Conservation (phyloP, 2,797 vertebrate species). For the Xenops minutus region DNA sequence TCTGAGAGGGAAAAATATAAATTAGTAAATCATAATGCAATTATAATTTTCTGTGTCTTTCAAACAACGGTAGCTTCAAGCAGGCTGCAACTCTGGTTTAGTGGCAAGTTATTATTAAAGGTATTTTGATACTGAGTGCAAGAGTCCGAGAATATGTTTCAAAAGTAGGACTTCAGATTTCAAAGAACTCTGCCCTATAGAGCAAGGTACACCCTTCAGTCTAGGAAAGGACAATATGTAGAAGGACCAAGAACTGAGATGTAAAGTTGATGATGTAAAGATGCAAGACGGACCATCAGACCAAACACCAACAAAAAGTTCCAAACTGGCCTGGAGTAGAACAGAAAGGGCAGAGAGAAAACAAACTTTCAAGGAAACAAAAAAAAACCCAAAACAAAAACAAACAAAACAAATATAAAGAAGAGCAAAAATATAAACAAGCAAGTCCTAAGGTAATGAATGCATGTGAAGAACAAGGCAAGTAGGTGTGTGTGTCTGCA, state of each 20-base stretch:
- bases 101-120: neutral
- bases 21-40: neutral
- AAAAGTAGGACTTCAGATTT: neutral
- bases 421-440: conserved; percentile 14
- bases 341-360: too few relatives aligned
- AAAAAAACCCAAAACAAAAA: neutral
- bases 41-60: neutral
- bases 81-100: neutral
- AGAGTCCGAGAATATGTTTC: neutral
- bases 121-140: neutral
- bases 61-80: neutral
- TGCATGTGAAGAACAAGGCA: neutral
- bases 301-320: too few relatives aligned
- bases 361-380: neutral
- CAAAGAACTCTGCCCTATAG: neutral
- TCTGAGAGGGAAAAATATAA: neutral
- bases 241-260: conserved; percentile 20
- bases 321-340: too few relatives aligned
- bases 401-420: neutral
- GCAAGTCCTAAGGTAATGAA: conserved; percentile 1
- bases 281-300: too few relatives aligned
- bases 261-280: neutral
- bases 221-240: conserved; percentile 10
- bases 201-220: neutral
- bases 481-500: neutral